Evolutionary conservation across 2,113 vertebrate genomes (phyloP).

Genomic region (Casuarius casuarius): DNA sequence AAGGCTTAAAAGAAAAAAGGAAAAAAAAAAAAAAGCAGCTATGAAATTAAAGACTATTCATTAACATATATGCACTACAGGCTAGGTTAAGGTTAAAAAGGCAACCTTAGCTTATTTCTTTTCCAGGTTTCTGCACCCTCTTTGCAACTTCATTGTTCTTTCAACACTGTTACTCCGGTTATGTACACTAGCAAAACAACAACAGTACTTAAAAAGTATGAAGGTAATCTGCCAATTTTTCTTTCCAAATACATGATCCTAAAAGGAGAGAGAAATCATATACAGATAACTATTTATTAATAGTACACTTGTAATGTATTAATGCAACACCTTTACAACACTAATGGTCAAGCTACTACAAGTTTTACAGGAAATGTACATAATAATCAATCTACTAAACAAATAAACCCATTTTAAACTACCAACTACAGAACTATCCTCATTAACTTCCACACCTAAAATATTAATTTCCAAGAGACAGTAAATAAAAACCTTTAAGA

Average conservation of each 20-base stretch:
- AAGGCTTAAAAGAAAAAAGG: background rate
- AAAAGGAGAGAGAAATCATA: conserved; percentile 14
- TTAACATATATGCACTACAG: background rate
- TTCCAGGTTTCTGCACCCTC: background rate
- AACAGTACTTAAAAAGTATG: background rate
- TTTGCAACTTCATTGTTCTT: background rate
- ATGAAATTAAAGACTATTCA: background rate
- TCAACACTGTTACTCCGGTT: background rate
- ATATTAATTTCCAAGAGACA: background rate
- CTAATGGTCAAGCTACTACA: background rate
- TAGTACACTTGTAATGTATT: conserved; percentile 17
- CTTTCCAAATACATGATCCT: background rate
- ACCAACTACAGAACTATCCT: background rate
- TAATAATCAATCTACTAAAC: background rate
- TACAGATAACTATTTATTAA: background rate
- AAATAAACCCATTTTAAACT: background rate
- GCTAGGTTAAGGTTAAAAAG: background rate
- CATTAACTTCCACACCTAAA: background rate
- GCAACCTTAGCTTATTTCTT: rapidly evolving
- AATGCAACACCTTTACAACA: background rate
- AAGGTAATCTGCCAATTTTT: background rate
- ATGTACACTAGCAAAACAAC: background rate
- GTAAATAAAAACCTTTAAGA: conserved; percentile 5
- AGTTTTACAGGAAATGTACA: background rate
- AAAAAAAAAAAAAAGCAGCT: background rate